Base-by-base conservation (phyloP, 2,113 vertebrate genomes). In the Ochotona princeps region DNA sequence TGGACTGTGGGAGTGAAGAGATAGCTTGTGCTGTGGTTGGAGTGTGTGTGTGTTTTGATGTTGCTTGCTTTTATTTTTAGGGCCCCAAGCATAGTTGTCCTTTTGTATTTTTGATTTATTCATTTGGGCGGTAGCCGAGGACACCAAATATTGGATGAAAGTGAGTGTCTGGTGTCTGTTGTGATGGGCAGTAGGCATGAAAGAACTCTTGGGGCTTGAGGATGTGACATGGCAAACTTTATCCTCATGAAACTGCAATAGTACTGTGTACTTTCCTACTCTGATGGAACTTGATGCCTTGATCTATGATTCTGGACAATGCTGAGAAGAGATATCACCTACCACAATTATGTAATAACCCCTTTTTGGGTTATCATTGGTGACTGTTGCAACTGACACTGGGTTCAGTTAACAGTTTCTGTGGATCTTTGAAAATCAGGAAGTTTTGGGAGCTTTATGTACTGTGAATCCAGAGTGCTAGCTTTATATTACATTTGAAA, bases 281-380 rank as follows among this genome's bases (percentile, higher is more conserved):
- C n/a, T 95, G 85, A 74, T 95, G 89, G 32, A 90, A 65, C 67
- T 90, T 83, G 70, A 72, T 92, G 60, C 49, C 11, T 92, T 51
- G 72, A 63, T 89, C 69, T 92, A 32, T 90, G 89, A 44, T 87
- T 76, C 91, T 72, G 73, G 83, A 90, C 51, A 93, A 84, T 87
- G 61, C 89, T 89, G 83, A 92, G 93, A 95, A 89, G 94, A 92
- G 92, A 78, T 83, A 74, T 75, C 81, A 93, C 94, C 75, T 96
- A 75, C 66, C 83, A 35, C 25, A 38, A 87, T 54, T 21, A n/a
- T 70, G 14, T 35, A 73, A 21, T 94, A 90, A 89, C 66, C 17
- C 20, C 67, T 93, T 82, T 95, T 76, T 90, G 67, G 75, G 47
- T 5, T 89, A 65, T 86, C 57, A 67, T 7, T 93, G 65, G 57